These are phyloP conservation scores for Neotoxoptera formosana DNA, from an alignment of 1,140 invertebrate genomes.

Conservation along the genomic window DNA sequence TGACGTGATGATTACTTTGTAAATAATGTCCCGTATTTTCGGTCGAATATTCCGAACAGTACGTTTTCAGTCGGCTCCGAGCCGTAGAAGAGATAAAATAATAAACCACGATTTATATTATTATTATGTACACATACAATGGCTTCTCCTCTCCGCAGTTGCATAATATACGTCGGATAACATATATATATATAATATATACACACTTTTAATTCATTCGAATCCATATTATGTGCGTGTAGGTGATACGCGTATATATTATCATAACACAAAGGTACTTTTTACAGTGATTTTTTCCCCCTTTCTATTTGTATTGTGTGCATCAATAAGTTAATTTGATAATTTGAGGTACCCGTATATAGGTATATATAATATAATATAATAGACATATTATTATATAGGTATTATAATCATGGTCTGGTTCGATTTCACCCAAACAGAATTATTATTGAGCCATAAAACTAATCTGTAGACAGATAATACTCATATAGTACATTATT, in stretches of 20 bases:
- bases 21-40: neutral
- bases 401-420: neutral
- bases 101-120: neutral
- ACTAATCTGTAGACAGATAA: neutral
- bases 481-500: neutral
- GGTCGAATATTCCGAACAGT: neutral
- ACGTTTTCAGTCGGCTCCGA: neutral
- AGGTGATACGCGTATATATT: neutral
- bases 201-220: neutral
- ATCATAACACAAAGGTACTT: neutral
- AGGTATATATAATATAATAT: neutral
- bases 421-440: conserved; percentile 15
- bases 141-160: neutral
- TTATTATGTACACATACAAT: neutral
- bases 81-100: neutral
- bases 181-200: neutral
- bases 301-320: neutral
- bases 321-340: neutral
- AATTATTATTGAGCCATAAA: conserved; percentile 7
- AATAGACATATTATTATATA: neutral
- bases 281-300: neutral
- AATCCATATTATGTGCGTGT: neutral
- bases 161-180: neutral
- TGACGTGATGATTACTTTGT: neutral
- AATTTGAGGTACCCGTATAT: neutral